Evolutionary conservation across 1,140 invertebrate genomes (phyloP), one percentile per base, ranked within the genome.

Genomic region (Vanessa tameamea): DNA sequence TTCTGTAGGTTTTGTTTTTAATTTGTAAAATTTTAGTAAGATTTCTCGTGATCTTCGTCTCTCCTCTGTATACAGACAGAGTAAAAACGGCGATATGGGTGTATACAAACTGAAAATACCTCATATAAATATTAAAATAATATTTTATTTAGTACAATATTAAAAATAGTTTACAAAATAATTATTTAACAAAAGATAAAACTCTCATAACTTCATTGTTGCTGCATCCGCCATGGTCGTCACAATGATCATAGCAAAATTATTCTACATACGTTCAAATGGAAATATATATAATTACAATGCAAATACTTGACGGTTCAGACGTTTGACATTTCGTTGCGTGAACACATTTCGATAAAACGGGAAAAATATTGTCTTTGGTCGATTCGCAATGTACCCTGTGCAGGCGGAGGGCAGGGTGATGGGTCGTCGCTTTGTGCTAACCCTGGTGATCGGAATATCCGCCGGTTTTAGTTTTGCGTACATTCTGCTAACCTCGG

Each of bases 391-490:
- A 64, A 85, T 86, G 83, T 85, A 79, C 74, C 75, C 76, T 87
- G 82, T 88, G 83, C 87, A 91, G 90, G 53, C 53, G 53, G 89
- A 91, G 79, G 82, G 87, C 72, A 85, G 88, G 87, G 86, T 91
- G 87, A 89, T 93, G 90, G 91, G 91, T 63, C 90, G 91, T 14
- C 88, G 91, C 65, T 93, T 92, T 86, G 87, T 93, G 84, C 83
- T 93, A 89, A 93, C 93, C 69, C 82, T 93, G 85, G 89, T 91
- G 82, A 92, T 93, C 77, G 93, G 92, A 76, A 89, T 93, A 70
- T 93, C 89, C 12, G 89, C 91, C 23, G 92, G 92, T 78, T 93
- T 93, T 90, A 93, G 91, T 89, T 93, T 93, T 79, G 92, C 92
- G 57, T 93, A 93, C 80, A 88, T 93, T 79, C 78, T 93, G 69